Base-by-base conservation (phyloP, 2,888 invertebrate genomes). In the Unio pictorum region DNA sequence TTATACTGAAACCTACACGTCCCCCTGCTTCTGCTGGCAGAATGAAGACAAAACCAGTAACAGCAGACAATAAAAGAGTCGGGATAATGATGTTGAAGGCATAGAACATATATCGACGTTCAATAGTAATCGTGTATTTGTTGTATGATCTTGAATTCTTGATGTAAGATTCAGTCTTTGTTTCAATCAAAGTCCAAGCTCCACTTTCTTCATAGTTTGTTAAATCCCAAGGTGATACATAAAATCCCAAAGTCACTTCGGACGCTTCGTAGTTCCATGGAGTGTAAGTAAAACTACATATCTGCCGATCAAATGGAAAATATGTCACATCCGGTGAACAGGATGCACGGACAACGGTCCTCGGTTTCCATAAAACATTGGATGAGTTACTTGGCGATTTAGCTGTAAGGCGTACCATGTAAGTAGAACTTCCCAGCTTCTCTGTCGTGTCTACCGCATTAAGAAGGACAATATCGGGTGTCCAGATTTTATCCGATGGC, bases 271-370 rank as follows among this genome's bases (percentile, higher is more conserved):
- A 55, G 28, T 57, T 28, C 26, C 55, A 64, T 28, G 18, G 28
- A 17, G 64, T 20, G 23, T 30, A 55, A 57, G 34, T 55, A 45
- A 23, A 23, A 28, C 18, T 45, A 18, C 56, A n/a, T n/a, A 26
- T 55, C 26, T 23, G 64, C 56, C 56, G 15, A 56, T 61, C 61
- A 17, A 23, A 61, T 28, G 61, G 61, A 28, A 26, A 61, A 28
- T 26, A 61, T 61, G 23, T 28, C 23, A 61, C 61, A 61, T 61
- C 28, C 28, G 61, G 28, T 61, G 61, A 26, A 28, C 61, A 61
- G n/a, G 61, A n/a, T 20, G 61, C 61, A 1, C n/a, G 18, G 18
- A 61, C 18, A 20, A 61, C 23, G 6, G 15, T 6, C 23, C 61
- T 23, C 1, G 61, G 61, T 11, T 28, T 6, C 61, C 61, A 61